A percentile compares a stretch with the other conserved stretches of the same genome.
phyloP scores from a whole-genome alignment of 2,888 invertebrate species.

The Dioctria linearis region DNA sequence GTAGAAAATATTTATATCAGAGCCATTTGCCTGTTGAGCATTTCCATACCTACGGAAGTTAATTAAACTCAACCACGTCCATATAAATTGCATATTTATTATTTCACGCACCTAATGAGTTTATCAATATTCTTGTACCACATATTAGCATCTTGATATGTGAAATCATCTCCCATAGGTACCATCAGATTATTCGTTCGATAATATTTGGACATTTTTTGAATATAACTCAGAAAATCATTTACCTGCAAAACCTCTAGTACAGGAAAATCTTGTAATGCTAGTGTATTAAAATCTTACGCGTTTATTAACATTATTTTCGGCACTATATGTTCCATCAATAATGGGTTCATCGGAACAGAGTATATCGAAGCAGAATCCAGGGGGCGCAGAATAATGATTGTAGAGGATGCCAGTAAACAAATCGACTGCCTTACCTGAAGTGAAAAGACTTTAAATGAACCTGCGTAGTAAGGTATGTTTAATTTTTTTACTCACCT shows the following conservation, averaged over 20 bases:
- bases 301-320: constrained; percentile 85
- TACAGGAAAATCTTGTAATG: constrained; percentile 4
- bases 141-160: constrained; percentile 82
- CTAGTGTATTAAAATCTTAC: constrained; percentile 72
- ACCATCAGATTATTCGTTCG: constrained; percentile 83
- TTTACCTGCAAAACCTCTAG: constrained; percentile 72
- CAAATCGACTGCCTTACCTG: constrained; percentile 77
- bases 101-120: constrained; percentile 80
- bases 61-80: background rate
- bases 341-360: constrained; percentile 90
- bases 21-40: constrained; percentile 73
- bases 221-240: constrained; percentile 74
- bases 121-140: constrained; percentile 93
- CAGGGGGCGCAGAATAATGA: constrained; percentile 86
- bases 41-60: constrained; percentile 76
- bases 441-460: constrained; percentile 6
- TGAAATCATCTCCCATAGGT: constrained; percentile 95
- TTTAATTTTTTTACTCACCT: constrained; percentile 71
- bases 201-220: constrained; percentile 74
- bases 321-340: constrained; percentile 84
- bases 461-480: background rate
- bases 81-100: too few species aligned
- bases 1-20: constrained; percentile 84
- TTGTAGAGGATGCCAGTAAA: constrained; percentile 90
- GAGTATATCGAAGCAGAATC: constrained; percentile 93